Evolutionary conservation across 2,113 vertebrate species (phyloP), one percentile per base, ranked within the genome.

Genomic region (Burhinus bistriatus): DNA sequence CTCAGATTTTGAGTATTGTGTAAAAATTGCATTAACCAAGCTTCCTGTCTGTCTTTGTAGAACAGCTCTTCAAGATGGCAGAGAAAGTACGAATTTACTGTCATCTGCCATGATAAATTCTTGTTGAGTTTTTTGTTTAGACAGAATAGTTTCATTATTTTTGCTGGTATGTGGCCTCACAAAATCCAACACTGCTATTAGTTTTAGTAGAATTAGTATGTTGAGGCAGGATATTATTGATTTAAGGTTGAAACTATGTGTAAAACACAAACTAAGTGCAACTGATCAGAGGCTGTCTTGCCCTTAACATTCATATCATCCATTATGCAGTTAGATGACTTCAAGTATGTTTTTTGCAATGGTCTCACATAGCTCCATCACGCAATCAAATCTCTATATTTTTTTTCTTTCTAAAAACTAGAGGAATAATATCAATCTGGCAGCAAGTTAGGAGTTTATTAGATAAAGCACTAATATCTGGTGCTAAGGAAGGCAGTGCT

Each of bases 381-480:
- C 64, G 1, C 20, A 54, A 51, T 12, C 5, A 76, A n/a, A 51
- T 59, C 0, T 55, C 3, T 64, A 5, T 5, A 5, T 29, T 45
- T 73, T 36, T 38, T 70, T 25, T 5, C 3, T 2, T 10, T 20
- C 20, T 62, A 26, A 59, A 89, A 59, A 27, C 6, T 45, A 17
- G 20, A 70, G 5, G 4, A 77, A n/a, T 54, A 49, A 38, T 58
- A 77, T 26, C 4, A 81, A 4, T 38, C 16, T 83, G 25, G 14
- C 13, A 83, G 9, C 9, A 90, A 73, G 16, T 42, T 42, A 66
- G 11, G 12, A 69, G 8, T 77, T 85, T 54, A 58, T 55, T 90
- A 42, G 15, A 32, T 76, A 54, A 81, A 81, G 14, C 16, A 81
- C 7, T 64, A 58, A 23, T 62, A 26, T 12, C 32, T 78, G 6